Base-by-base conservation (phyloP, 2,888 invertebrate species). In the Volucella bombylans region DNA sequence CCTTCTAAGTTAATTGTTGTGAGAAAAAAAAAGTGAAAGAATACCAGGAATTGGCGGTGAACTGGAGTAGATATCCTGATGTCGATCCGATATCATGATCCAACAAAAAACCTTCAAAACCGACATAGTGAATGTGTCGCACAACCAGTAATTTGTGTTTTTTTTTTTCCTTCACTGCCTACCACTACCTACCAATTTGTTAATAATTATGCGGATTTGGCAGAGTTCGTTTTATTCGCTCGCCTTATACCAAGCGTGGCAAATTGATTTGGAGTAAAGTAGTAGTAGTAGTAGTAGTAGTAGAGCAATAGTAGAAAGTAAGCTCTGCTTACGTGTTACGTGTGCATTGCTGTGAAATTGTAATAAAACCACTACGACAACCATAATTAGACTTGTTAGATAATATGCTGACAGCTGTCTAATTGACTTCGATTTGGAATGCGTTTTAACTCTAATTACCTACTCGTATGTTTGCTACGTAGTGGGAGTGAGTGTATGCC, bases 371-470 rank as follows among this genome's bases (percentile, higher is more conserved):
- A 31, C 31, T 31, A 31, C 15, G 39, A 23, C 10, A n/a, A 55
- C 2, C 45, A 49, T 9, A 47, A 23, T 55, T 50, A 61, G 18
- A 41, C 55, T 65, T 74, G 57, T 55, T 54, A 55, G 64, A 41
- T 62, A 38, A 55, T 1, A 39, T 10, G 6, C n/a, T 73, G 72
- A 73, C 72, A 72, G 50, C 14, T 64, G 47, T 64, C 45, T 45
- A 59, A 52, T 64, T 8, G 47, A 59, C 39, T 11, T 38, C 15
- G 39, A 39, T 31, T 31, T 31, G 31, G 31, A 31, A 31, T 31
- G 31, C 31, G 6, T 31, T 31, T 31, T 31, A n/a, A 14, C 1
- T 50, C 50, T n/a, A 50, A 50, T 50, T 50, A 15, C 50, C n/a
- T 50, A 8, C 50, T 31, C 31, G 6, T 31, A 6, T 6, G 31